A percentile compares a stretch with the other conserved stretches of the same genome.
phyloP scores from a whole-genome alignment of 2,888 invertebrate species.

The Noctuana brunneofusca region DNA sequence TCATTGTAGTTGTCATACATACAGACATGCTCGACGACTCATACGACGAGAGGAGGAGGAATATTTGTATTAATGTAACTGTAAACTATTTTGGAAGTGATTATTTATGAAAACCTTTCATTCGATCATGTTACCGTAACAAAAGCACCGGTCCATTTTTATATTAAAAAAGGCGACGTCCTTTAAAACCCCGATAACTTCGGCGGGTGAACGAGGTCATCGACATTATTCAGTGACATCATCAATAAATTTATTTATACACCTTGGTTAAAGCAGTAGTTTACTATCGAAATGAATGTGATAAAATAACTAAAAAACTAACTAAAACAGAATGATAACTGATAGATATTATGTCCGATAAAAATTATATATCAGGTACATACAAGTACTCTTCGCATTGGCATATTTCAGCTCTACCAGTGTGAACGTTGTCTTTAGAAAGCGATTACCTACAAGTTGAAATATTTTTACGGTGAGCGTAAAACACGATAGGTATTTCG shows the following conservation, averaged over 20 bases:
- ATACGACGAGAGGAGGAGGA: too few relatives aligned
- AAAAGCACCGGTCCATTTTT: conserved; percentile 29
- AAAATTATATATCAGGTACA: too few relatives aligned
- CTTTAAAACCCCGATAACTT: conserved; percentile 36
- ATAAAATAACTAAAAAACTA: conserved; percentile 4
- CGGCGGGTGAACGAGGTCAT: conserved; percentile 40
- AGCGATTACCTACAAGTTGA: conserved; percentile 11
- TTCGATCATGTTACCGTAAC: conserved; percentile 15
- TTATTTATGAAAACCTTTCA: conserved; percentile 7
- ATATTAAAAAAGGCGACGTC: conserved; percentile 37
- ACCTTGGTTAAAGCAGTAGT: conserved; percentile 6
- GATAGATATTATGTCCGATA: conserved; percentile 7
- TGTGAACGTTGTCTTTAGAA: not conserved
- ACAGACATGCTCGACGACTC: too few relatives aligned
- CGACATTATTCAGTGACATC: conserved; percentile 45
- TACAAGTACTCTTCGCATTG: not conserved
- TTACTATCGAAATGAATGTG: conserved; percentile 5
- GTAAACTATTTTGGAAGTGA: not conserved
- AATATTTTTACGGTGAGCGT: conserved; percentile 18
- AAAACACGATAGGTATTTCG: conserved; percentile 13
- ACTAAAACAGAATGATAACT: not conserved
- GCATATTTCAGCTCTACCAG: not conserved
- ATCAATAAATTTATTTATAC: conserved; percentile 38
- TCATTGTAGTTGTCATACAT: too few relatives aligned
- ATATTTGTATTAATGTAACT: not conserved